A percentile compares a stretch with the other conserved stretches of the same genome.
Evolutionary conservation across 2,113 vertebrate genomes (phyloP).

Genomic region (Eonycteris spelaea): DNA sequence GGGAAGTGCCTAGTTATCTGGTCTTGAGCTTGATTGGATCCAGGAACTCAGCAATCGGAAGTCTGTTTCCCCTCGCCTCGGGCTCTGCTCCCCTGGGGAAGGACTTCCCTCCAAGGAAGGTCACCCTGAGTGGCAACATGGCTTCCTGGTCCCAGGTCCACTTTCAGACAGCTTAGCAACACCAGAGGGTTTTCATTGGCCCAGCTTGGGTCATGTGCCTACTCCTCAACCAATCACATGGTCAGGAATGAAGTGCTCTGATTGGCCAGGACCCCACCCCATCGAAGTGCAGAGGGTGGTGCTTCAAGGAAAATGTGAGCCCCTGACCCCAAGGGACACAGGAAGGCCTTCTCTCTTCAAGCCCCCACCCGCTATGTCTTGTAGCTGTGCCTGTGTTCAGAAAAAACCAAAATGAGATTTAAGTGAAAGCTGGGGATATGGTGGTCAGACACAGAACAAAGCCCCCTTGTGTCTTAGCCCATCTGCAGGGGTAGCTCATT

Average conservation of each 20-base stretch:
- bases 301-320: conserved; percentile 31
- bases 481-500: not conserved
- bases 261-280: conserved; percentile 32
- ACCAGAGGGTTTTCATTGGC: conserved; percentile 30
- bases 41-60: conserved; percentile 1
- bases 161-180: conserved; percentile 58
- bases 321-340: not conserved
- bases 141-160: conserved; percentile 41
- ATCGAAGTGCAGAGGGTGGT: conserved; percentile 1
- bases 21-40: not conserved
- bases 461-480: not conserved
- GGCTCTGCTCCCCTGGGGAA: not conserved
- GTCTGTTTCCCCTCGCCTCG: not conserved
- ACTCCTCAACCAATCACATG: conserved; percentile 29
- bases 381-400: conserved; percentile 36
- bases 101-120: conserved; percentile 3
- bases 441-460: conserved; percentile 12
- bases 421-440: conserved; percentile 19
- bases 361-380: not conserved
- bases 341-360: not conserved
- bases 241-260: conserved; percentile 24
- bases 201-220: not conserved
- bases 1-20: not conserved
- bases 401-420: conserved; percentile 43
- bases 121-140: conserved; percentile 51